Base-by-base conservation (phyloP, 92 coral and sea anemone genomes). In the Pocillopora meandrina region DNA sequence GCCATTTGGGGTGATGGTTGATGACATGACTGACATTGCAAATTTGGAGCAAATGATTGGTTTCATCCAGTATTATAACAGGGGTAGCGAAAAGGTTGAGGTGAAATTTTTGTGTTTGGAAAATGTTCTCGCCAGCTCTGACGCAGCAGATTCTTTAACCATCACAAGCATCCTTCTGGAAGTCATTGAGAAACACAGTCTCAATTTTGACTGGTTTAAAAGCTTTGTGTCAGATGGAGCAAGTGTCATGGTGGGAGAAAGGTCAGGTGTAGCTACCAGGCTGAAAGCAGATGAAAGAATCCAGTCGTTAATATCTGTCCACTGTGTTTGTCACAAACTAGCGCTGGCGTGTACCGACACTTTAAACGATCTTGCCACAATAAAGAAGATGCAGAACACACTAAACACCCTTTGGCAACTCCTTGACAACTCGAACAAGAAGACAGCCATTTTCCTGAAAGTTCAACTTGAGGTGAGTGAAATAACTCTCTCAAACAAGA, bases 321-420 rank as follows among this genome's bases (percentile, higher is more conserved):
- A 61, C 79, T 81, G 76, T 72, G 88, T 52, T 61, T 83, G 90
- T 80, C 88, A 87, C 78, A 71, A 87, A 61, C 80, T 83, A 42
- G 94, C 94, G 55, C 89, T 87, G 68, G 93, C 93, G 20, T 87
- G 93, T 87, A 88, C 87, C 15, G 90, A 88, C 80, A 91, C 94
- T 14, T 84, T 84, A 64, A 83, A 85, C 75, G 80, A 91, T 66
- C 75, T 85, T 61, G 57, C 35, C 74, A 76, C 75, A 83, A 80
- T 91, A 59, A 75, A 80, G 84, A 74, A 74, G 72, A 65, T 91
- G 61, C 91, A 91, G 73, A 91, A 88, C 79, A 75, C 89, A 18
- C 79, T 91, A 36, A 49, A 84, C 34, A 89, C 87, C 81, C 82
- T n/a, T n/a, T n/a, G n/a, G n/a, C n/a, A n/a, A n/a, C n/a, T n/a